Evolutionary conservation across 2,113 vertebrate genomes (phyloP).

Genomic region (Athene cunicularia): DNA sequence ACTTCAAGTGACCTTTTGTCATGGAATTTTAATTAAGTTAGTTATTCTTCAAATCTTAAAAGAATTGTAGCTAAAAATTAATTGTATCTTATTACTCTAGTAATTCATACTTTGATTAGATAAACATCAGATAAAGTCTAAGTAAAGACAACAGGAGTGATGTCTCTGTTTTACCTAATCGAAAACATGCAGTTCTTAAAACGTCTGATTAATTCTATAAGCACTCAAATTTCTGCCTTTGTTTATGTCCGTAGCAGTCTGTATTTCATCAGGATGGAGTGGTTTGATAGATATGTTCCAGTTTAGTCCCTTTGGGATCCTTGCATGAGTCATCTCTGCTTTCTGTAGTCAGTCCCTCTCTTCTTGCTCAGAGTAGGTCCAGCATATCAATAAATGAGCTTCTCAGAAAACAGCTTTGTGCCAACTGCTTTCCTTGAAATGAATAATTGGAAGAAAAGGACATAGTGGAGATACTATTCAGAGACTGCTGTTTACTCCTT

Average conservation of each 20-base stretch:
- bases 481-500: background rate
- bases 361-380: background rate
- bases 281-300: background rate
- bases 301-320: background rate
- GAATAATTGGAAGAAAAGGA: background rate
- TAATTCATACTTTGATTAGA: background rate
- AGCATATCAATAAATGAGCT: background rate
- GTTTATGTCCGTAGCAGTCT: background rate
- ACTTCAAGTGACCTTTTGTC: background rate
- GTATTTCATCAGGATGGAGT: background rate
- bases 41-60: background rate
- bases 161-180: background rate
- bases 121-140: too few species aligned
- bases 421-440: background rate
- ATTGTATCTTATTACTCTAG: background rate
- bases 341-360: background rate
- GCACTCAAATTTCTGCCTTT: background rate
- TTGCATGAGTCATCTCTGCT: background rate
- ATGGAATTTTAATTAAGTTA: background rate
- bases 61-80: background rate
- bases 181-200: background rate
- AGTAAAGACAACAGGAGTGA: background rate
- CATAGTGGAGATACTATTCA: background rate
- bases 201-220: background rate
- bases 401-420: background rate